A percentile compares a stretch with the other conserved stretches of the same genome.
Evolutionary conservation across 2,797 vertebrate genomes (phyloP).

Genomic region (Pteronotus mesoamericanus): DNA sequence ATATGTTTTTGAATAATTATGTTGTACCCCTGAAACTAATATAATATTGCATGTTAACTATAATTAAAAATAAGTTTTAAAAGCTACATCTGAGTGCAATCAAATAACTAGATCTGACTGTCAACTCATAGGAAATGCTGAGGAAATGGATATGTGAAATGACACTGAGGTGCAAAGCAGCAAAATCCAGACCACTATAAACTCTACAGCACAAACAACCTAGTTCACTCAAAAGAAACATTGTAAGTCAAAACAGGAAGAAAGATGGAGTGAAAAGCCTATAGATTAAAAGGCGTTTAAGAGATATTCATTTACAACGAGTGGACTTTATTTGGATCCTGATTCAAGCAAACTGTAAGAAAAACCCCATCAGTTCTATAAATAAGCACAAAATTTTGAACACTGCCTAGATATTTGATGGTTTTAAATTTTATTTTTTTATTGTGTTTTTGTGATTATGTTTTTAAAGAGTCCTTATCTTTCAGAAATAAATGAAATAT

Average conservation of each 20-base stretch:
- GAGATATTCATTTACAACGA: neutral
- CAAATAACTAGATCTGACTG: neutral
- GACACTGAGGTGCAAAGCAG: neutral
- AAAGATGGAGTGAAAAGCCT: neutral
- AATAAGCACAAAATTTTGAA: neutral
- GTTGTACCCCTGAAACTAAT: neutral
- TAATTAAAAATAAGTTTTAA: neutral
- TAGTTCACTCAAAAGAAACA: neutral
- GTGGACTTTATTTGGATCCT: neutral
- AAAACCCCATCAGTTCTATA: neutral
- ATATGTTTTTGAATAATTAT: neutral
- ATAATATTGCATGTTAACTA: neutral
- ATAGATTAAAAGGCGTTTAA: neutral
- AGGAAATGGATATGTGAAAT: neutral
- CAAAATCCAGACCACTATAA: neutral
- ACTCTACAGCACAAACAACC: neutral
- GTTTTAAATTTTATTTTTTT: neutral
- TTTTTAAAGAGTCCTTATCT: neutral
- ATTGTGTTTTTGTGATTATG: neutral
- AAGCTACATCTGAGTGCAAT: neutral
- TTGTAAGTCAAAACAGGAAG: neutral
- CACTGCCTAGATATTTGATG: neutral
- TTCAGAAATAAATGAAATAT: neutral
- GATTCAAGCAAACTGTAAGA: neutral
- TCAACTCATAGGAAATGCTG: neutral